These are phyloP conservation scores for Listronotus bonariensis DNA, from an alignment of 1,140 invertebrate genomes.

Conservation along the genomic window DNA sequence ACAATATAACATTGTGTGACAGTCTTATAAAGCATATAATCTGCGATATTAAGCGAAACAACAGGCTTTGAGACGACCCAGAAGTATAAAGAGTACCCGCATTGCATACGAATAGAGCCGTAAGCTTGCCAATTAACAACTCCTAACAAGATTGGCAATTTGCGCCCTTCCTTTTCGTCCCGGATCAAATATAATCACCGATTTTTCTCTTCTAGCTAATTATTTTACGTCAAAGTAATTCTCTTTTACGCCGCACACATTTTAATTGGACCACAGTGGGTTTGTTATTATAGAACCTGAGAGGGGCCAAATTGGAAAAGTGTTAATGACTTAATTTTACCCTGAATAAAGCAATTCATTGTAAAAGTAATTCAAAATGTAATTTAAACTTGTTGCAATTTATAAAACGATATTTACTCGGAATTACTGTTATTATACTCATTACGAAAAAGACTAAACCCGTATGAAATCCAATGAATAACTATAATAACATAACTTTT, in stretches of 20 bases:
- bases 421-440: no score
- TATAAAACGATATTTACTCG: no score
- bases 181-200: slow-evolving; percentile 54
- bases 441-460: no score
- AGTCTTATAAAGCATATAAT: slow-evolving; percentile 13
- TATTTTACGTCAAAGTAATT: slow-evolving; percentile 53
- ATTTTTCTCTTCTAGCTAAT: slow-evolving; percentile 53
- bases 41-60: slow-evolving; percentile 28
- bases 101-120: slow-evolving; percentile 51
- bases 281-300: slow-evolving; percentile 35
- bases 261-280: slow-evolving; percentile 46
- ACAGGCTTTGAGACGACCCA: slow-evolving; percentile 14
- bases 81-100: slow-evolving; percentile 37
- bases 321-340: slow-evolving; percentile 37
- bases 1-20: not conserved
- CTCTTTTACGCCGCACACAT: slow-evolving; percentile 47
- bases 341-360: slow-evolving; percentile 14
- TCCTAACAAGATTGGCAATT: slow-evolving; percentile 55
- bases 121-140: slow-evolving; percentile 53
- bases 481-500: no score
- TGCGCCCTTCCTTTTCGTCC: slow-evolving; percentile 46
- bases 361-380: slow-evolving; percentile 19
- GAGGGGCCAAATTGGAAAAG: slow-evolving; percentile 35
- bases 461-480: no score
- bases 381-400: slow-evolving; percentile 24